phyloP scores from a whole-genome alignment of 1,140 invertebrate species.

The Sipha flava region DNA sequence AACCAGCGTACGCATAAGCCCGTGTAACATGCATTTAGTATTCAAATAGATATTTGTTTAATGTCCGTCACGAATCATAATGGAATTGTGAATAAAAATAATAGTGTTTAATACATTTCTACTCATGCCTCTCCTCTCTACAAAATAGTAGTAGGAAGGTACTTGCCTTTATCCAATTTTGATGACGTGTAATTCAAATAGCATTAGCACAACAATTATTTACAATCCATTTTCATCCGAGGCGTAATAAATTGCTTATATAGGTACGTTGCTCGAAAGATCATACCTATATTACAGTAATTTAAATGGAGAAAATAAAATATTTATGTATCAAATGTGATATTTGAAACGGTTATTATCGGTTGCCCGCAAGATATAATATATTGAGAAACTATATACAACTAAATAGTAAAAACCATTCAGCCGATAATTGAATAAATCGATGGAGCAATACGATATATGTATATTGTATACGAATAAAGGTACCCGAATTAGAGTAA shows the following conservation, averaged over 20 bases:
- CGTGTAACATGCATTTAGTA: background rate
- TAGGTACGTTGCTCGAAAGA: background rate
- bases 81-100: background rate
- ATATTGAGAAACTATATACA: background rate
- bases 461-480: background rate
- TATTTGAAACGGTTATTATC: slow-evolving; percentile 2
- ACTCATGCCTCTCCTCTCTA: background rate
- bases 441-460: background rate
- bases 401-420: background rate
- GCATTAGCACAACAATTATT: background rate
- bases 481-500: background rate
- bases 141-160: background rate
- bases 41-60: background rate
- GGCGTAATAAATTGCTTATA: background rate
- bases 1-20: background rate
- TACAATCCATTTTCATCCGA: no score
- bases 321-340: background rate
- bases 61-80: slow-evolving; percentile 9
- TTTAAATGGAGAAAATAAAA: background rate
- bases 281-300: background rate
- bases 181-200: background rate
- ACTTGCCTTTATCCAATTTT: background rate
- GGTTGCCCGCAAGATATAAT: background rate
- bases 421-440: background rate
- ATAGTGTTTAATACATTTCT: background rate